phyloP scores from a whole-genome alignment of 2,797 vertebrate species.

The Coregonus suidteri region DNA sequence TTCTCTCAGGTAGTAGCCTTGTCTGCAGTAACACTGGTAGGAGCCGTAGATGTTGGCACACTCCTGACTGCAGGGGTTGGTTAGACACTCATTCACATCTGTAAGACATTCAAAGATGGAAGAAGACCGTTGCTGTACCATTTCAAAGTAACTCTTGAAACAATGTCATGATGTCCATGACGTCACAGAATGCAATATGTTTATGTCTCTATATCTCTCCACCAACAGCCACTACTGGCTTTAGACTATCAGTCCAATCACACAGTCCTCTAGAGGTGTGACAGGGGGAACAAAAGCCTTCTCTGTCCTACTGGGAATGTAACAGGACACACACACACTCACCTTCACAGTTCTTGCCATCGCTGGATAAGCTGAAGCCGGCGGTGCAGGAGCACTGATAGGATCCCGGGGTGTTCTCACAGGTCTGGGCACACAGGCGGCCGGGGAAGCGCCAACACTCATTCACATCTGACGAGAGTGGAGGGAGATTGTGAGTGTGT shows the following conservation, averaged over 20 bases:
- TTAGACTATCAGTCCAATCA: background rate
- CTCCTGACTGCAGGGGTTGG: slow-evolving; percentile 91
- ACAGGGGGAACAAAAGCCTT: background rate
- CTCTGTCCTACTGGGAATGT: background rate
- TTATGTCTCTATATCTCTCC: background rate
- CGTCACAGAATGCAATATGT: background rate
- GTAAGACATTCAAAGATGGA: slow-evolving; percentile 36
- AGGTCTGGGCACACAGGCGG: slow-evolving; percentile 93
- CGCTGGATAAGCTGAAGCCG: slow-evolving; percentile 85
- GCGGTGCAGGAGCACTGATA: slow-evolving; percentile 90
- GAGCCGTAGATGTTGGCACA: slow-evolving; percentile 97
- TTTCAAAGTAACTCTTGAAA: background rate
- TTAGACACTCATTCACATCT: slow-evolving; percentile 94
- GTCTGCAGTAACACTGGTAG: slow-evolving; percentile 96
- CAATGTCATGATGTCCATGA: too few species aligned
- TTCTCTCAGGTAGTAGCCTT: slow-evolving; percentile 89
- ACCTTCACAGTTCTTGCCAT: slow-evolving; percentile 85
- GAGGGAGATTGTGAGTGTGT: slow-evolving; percentile 37
- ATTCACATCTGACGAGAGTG: slow-evolving; percentile 83
- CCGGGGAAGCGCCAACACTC: slow-evolving; percentile 95
- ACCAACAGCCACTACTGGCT: background rate
- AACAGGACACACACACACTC: slow-evolving; percentile 40
- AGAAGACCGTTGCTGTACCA: background rate
- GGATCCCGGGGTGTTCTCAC: slow-evolving; percentile 93
- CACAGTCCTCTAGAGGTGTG: background rate